Base-by-base conservation (phyloP, 1,140 invertebrate genomes). In the Oscheius sp. region DNA sequence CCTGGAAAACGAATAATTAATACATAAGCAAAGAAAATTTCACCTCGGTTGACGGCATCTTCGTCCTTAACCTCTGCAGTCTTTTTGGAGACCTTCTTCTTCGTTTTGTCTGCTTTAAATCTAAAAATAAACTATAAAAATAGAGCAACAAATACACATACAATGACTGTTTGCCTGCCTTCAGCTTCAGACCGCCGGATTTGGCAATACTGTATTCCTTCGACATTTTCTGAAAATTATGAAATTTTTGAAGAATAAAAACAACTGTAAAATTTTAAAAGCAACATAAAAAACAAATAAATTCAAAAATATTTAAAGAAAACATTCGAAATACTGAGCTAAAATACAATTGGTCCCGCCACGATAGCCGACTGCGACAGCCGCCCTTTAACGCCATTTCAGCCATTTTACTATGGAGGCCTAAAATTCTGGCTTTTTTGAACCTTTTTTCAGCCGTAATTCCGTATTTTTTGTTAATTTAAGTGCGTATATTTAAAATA, bases 71-170 rank as follows among this genome's bases (percentile, higher is more conserved):
- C 67, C 26, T 58, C 55, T 2, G 38, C 55, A 26, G 38, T 66
- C 31, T 77, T 67, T 23, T 77, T 64, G 15, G 42, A 66, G 45
- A 42, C 62, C 45, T 68, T 75, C 64, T 77, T 77, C 59, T 77
- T 76, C 0, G 38, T 31, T 32, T 75, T 77, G 46, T 78, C 76
- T 7, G 68, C 45, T 49, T 77, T 77, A 68, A 77, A 77, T 29
- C 76, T 77, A 36, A 49, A 72, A 72, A 10, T 45, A 42, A 61
- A 46, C 15, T 1, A 1, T 29, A 3, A 29, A 23, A 29, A 31
- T 73, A 63, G 10, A 10, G 32, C 10, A 36, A 62, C 18, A 36
- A 26, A n/a, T 7, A 26, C 0, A 52, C 76, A 67, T 29, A 77
- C 76, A 77, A 46, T 42, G 45, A 45, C n/a, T 74, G 63, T 28